Percentiles rank a stretch among this genome's conserved stretches.
These are phyloP conservation scores for Cladorhizidae sp. DNA, from an alignment of 37 sponge, comb jelly and placozoan species.

Conservation along the genomic window DNA sequence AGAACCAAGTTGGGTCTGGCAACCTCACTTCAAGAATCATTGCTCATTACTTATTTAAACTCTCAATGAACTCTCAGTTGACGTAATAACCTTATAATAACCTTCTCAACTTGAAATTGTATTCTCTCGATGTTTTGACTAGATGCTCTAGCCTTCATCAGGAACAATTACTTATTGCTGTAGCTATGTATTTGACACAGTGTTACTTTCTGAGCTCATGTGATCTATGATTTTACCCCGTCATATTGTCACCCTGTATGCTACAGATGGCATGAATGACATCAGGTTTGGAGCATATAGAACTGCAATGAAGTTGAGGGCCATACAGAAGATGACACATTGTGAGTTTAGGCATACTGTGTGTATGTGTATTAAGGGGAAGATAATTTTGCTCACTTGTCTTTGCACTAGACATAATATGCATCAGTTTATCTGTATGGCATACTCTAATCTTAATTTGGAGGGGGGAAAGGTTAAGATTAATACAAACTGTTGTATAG, in stretches of 20 bases:
- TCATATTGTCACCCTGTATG: not conserved
- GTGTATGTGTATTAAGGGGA: too few species aligned
- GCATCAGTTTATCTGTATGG: not conserved
- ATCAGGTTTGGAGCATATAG: conserved; percentile 84
- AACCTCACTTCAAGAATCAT: too few species aligned
- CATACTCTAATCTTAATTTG: not conserved
- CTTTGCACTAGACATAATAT: not conserved
- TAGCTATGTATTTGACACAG: not conserved
- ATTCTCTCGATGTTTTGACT: too few species aligned
- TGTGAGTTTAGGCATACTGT: too few species aligned
- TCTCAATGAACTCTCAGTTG: not conserved
- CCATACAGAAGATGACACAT: conserved; percentile 66
- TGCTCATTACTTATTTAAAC: not conserved
- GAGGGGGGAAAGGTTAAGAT: too few species aligned
- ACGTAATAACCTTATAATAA: too few species aligned
- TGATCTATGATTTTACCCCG: not conserved
- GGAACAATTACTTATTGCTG: not conserved
- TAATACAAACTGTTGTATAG: too few species aligned
- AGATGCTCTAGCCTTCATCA: too few species aligned
- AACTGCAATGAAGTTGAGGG: conserved; percentile 90
- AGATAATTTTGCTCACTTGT: too few species aligned
- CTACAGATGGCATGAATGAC: conserved; percentile 64
- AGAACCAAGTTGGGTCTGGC: too few species aligned
- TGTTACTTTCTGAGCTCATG: not conserved
- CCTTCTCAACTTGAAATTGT: too few species aligned